Base-by-base conservation (phyloP, 2,113 vertebrate genomes). In the Odocoileus virginianus region DNA sequence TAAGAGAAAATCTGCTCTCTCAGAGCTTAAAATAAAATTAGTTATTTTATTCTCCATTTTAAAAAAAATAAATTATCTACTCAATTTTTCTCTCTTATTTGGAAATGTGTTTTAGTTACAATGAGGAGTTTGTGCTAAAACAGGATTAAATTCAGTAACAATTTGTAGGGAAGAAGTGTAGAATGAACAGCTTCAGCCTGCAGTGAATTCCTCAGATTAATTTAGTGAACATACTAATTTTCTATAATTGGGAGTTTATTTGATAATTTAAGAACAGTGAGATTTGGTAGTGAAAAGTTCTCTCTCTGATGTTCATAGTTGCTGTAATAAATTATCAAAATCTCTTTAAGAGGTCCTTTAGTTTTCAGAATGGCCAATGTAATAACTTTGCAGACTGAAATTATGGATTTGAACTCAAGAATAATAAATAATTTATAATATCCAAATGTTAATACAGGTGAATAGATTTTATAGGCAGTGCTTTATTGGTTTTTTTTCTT, bases 341-440 rank as follows among this genome's bases (percentile, higher is more conserved):
- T 4, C 60, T 17, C 40, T 57, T 52, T 79, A n/a, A 91, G 19
- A 61, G 17, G 1, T 6, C 10, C 64, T 94, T 97, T 88, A 50
- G 6, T 93, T 95, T 96, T 95, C 36, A 95, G 86, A 94, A 91
- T 60, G 15, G 93, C 55, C 52, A 36, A 50, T 84, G 43, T 45
- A 87, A 64, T 93, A 91, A 76, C 33, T 76, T 96, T 52, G 5
- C 15, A 88, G 67, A 81, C 19, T 91, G 61, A 94, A 94, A 79
- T 96, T 94, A 76, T 8, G 28, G 25, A 43, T 92, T 82, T 94
- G 54, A 94, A 71, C 33, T 95, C 57, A 86, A 87, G 47, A 86
- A 82, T 92, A 85, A 93, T 55, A 82, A 87, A 93, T 89, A 91
- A 89, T 91, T 96, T 87, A 52, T 82, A 95, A 92, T 87, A 43